Conservation (phyloP, 1,140 invertebrate species). For the Drepana arcuata region DNA sequence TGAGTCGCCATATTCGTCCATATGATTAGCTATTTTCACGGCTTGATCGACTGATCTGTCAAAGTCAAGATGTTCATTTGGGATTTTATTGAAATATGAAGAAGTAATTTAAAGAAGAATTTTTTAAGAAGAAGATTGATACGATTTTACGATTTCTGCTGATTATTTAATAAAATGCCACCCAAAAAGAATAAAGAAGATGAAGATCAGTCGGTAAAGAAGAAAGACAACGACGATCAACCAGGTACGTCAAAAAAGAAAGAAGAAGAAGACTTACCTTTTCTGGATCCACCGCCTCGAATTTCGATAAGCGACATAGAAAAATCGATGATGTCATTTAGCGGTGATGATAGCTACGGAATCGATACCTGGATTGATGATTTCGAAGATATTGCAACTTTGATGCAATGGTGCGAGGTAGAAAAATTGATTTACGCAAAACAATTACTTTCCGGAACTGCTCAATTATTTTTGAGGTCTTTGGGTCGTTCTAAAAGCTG, state of each 20-base stretch:
- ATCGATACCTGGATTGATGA: constrained; percentile 11
- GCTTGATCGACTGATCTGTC: no score
- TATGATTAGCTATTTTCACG: no score
- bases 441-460: constrained; percentile 9
- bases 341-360: constrained; percentile 12
- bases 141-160: not conserved
- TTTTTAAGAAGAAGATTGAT: not conserved
- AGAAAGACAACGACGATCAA: not conserved
- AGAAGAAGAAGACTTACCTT: no score
- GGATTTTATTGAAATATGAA: not conserved
- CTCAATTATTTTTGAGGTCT: constrained; percentile 10
- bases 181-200: constrained; percentile 1
- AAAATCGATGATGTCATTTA: constrained; percentile 15
- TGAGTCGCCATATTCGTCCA: not conserved
- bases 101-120: not conserved
- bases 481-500: constrained; percentile 3
- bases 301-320: constrained; percentile 10
- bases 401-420: constrained; percentile 6
- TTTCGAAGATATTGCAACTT: constrained; percentile 10
- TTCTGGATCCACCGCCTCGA: not conserved
- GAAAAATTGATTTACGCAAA: constrained; percentile 14
- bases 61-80: not conserved
- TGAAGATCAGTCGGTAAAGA: not conserved
- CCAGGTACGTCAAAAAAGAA: no score
- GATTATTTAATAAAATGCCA: not conserved